Conservation (phyloP, 2,113 vertebrate genomes). For the Hemichromis elongatus region DNA sequence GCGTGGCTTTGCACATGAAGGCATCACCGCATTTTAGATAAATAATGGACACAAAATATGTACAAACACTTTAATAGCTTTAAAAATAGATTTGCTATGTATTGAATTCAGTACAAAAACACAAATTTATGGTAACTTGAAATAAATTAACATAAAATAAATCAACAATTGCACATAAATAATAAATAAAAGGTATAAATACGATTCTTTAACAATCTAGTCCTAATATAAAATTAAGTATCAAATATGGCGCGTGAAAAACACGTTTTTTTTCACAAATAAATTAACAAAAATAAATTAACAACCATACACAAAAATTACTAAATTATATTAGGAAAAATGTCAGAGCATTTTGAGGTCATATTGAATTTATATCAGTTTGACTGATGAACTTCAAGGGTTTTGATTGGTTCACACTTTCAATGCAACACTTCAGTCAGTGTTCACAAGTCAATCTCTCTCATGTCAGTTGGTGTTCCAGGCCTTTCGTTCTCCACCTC, state of each 20-base stretch:
- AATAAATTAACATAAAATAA: slow-evolving; percentile 63
- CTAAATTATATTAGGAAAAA: slow-evolving; percentile 21
- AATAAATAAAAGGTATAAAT: slow-evolving; percentile 73
- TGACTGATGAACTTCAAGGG: slow-evolving; percentile 56
- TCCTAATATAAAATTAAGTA: slow-evolving; percentile 41
- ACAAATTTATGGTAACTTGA: slow-evolving; percentile 8
- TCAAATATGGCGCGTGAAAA: slow-evolving; percentile 54
- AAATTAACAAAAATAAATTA: slow-evolving; percentile 68
- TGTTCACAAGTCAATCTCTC: slow-evolving; percentile 74
- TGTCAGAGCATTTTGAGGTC: slow-evolving; percentile 32
- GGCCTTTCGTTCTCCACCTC: slow-evolving; percentile 66
- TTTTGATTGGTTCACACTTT: slow-evolving; percentile 42
- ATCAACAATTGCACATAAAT: slow-evolving; percentile 44
- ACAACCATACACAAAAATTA: slow-evolving; percentile 26
- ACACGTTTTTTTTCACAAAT: slow-evolving; percentile 17
- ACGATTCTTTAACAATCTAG: slow-evolving; percentile 14
- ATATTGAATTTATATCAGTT: slow-evolving; percentile 65
- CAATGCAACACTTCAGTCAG: neutral
- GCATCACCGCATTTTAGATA: neutral
- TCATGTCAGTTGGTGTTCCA: slow-evolving; percentile 74
- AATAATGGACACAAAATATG: neutral
- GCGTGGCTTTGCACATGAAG: neutral
- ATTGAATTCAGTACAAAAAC: slow-evolving; percentile 32
- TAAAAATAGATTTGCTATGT: slow-evolving; percentile 59
- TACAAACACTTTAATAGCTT: slow-evolving; percentile 40